phyloP scores from a whole-genome alignment of 2,113 vertebrate genomes.

The Felis chaus region DNA sequence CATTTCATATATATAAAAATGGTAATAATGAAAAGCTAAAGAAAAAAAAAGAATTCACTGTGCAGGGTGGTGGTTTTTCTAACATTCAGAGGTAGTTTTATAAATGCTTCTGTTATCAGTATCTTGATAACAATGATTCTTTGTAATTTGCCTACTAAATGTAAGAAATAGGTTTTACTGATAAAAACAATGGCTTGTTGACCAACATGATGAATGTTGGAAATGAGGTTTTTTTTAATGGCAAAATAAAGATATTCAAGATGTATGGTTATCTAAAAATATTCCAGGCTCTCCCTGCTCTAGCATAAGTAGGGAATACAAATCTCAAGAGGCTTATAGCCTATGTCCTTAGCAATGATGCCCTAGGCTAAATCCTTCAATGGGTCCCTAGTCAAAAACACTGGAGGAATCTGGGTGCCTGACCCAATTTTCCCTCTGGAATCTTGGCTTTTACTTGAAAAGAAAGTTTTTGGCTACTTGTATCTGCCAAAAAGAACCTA shows the following conservation, averaged over 20 bases:
- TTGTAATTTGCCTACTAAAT: background rate
- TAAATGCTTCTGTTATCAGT: background rate
- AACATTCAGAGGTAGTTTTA: background rate
- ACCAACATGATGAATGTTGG: background rate
- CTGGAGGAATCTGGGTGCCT: background rate
- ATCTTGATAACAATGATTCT: background rate
- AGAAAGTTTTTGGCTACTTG: background rate
- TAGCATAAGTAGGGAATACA: background rate
- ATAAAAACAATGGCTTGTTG: background rate
- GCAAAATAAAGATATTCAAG: background rate
- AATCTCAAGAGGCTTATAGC: background rate
- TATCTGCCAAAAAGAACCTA: background rate
- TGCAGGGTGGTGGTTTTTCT: background rate
- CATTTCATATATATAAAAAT: background rate
- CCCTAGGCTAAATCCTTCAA: background rate
- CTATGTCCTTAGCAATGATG: background rate
- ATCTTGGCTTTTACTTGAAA: conserved; percentile 12
- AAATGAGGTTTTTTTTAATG: background rate
- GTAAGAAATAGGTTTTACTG: background rate
- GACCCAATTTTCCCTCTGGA: background rate
- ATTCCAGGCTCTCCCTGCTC: background rate
- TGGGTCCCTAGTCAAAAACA: background rate
- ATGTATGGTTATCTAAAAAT: background rate
- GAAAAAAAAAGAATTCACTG: background rate
- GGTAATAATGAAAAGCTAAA: background rate